Percentiles rank a stretch among this genome's conserved stretches.
Conservation (phyloP, 2,113 vertebrate genomes). For the Monopterus albus region DNA sequence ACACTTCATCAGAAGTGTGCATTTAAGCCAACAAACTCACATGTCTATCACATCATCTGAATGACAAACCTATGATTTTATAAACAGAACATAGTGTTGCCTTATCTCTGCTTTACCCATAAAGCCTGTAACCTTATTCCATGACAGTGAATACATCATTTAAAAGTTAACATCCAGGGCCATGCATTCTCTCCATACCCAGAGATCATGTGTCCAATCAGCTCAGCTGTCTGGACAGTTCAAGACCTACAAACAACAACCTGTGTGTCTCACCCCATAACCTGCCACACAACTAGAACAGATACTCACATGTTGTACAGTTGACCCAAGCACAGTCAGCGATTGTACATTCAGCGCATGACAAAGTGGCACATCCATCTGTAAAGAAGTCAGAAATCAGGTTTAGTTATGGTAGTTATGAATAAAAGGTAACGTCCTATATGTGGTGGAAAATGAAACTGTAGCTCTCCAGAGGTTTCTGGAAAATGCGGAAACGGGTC, state of each 20-base stretch:
- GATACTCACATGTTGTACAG: slow-evolving; percentile 76
- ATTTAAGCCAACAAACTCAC: background rate
- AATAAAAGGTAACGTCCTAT: background rate
- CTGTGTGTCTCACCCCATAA: slow-evolving; percentile 37
- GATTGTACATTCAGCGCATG: slow-evolving; percentile 42
- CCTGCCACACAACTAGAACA: slow-evolving; percentile 27
- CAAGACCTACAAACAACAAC: slow-evolving; percentile 48
- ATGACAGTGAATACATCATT: slow-evolving; percentile 27
- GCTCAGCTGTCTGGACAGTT: slow-evolving; percentile 40
- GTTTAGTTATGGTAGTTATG: slow-evolving; percentile 9
- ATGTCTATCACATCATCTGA: background rate
- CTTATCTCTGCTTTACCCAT: background rate
- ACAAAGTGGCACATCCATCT: background rate
- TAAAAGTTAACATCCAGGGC: slow-evolving; percentile 21
- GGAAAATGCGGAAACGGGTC: background rate
- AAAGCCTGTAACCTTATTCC: slow-evolving; percentile 13
- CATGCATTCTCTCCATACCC: slow-evolving; percentile 50
- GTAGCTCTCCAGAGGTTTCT: background rate
- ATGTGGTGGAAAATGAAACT: background rate
- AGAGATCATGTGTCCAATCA: slow-evolving; percentile 36
- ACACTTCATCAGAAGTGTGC: background rate
- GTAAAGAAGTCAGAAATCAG: slow-evolving; percentile 29
- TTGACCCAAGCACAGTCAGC: slow-evolving; percentile 62
- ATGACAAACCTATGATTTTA: no score
- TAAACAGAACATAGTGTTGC: no score